A percentile compares a stretch with the other conserved stretches of the same genome.
Evolutionary conservation across 2,888 invertebrate genomes (phyloP).

Genomic region (Dicranocentrus wangi): DNA sequence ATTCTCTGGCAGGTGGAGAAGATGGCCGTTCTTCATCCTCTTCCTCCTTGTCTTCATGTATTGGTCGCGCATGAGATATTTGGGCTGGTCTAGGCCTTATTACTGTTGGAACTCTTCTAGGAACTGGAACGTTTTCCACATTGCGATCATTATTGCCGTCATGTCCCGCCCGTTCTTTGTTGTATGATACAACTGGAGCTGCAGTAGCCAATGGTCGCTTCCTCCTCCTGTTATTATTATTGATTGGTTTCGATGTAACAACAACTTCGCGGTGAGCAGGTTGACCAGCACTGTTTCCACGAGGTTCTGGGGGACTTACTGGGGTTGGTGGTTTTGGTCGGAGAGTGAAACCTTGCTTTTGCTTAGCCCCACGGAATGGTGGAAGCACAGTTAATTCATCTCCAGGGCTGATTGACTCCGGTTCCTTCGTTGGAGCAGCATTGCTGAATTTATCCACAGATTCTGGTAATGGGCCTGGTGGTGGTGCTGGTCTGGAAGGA

Average conservation of each 20-base stretch:
- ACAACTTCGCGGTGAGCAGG: slow-evolving; percentile 11
- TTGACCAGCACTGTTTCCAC: neutral
- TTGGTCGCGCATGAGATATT: too few relatives aligned
- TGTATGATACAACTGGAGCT: slow-evolving; percentile 4
- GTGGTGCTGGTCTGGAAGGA: slow-evolving; percentile 31
- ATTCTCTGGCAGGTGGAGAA: too few relatives aligned
- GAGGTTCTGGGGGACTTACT: neutral
- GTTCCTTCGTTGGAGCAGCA: neutral
- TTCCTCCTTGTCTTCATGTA: too few relatives aligned
- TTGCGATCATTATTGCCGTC: slow-evolving; percentile 7
- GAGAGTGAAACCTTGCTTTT: slow-evolving; percentile 42
- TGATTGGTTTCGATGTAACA: neutral
- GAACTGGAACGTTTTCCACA: neutral
- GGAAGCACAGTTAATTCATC: neutral
- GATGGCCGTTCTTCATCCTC: too few relatives aligned
- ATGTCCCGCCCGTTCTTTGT: slow-evolving; percentile 8
- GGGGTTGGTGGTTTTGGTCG: slow-evolving; percentile 41
- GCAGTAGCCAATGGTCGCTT: slow-evolving; percentile 36
- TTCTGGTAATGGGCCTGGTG: neutral
- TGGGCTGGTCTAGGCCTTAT: neutral
- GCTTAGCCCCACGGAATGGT: slow-evolving; percentile 2
- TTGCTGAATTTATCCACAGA: neutral
- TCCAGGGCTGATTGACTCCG: neutral
- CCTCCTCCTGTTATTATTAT: slow-evolving; percentile 35
- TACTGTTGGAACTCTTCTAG: neutral